A percentile compares a stretch with the other conserved stretches of the same genome.
Conservation (phyloP, 1,140 invertebrate species). For the Drosophila varians region DNA sequence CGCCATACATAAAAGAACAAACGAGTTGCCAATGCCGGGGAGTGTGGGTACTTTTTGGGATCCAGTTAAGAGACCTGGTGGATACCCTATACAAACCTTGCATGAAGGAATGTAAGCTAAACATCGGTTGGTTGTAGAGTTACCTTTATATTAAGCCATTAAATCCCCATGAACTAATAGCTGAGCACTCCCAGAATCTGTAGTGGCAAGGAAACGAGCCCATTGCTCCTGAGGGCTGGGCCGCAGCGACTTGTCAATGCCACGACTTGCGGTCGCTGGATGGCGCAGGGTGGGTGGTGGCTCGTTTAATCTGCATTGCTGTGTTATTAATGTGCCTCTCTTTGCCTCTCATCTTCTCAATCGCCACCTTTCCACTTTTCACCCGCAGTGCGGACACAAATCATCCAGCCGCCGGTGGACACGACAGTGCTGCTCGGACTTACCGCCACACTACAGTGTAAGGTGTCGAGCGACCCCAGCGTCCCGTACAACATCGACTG, state of each 20-base stretch:
- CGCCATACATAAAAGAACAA: slow-evolving; percentile 22
- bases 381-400: slow-evolving; percentile 93
- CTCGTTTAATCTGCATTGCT: slow-evolving; percentile 61
- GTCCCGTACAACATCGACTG: slow-evolving; percentile 96
- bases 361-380: slow-evolving; percentile 2
- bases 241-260: slow-evolving; percentile 45
- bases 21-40: background rate
- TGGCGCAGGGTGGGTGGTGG: slow-evolving; percentile 1
- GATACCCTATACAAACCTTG: slow-evolving; percentile 15
- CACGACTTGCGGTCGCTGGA: slow-evolving; percentile 34
- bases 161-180: background rate
- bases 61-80: background rate
- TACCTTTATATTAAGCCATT: too few species aligned
- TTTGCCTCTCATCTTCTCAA: background rate
- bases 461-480: slow-evolving; percentile 95
- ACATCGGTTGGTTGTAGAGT: background rate
- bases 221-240: slow-evolving; percentile 25
- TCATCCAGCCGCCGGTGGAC: slow-evolving; percentile 95
- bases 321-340: slow-evolving; percentile 56
- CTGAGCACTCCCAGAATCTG: background rate
- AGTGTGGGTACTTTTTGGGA: background rate
- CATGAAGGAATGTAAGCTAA: background rate
- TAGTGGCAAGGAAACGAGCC: too few species aligned
- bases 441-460: slow-evolving; percentile 95
- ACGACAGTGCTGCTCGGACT: slow-evolving; percentile 94